Base-by-base conservation (phyloP, 2,797 vertebrate genomes). In the Urophycis tenuis region DNA sequence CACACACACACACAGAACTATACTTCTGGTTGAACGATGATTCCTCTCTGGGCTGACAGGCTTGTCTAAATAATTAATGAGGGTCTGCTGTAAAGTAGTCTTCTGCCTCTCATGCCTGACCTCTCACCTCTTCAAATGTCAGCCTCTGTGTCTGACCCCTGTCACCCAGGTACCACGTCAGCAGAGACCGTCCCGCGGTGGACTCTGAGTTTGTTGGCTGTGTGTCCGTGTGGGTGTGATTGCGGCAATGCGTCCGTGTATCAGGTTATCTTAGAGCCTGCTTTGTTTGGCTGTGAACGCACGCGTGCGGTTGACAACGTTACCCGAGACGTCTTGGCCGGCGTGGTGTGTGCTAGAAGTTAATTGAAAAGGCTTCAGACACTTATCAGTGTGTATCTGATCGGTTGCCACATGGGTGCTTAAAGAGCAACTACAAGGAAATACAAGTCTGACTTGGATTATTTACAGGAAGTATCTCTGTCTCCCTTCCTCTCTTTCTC, bases 1-100 rank as follows among this genome's bases (percentile, higher is more conserved):
- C 39, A 12, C 39, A 12, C 39, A 12, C 39, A 12, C 39, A 41
- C 83, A 77, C 75, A 80, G 81, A 78, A 35, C 82, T 81, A 75
- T 45, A 73, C 74, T 75, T 83, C 80, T 71, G 75, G 81, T 45
- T 87, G 85, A 91, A 74, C 86, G 87, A 88, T 89, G 89, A 67
- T 85, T 85, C 83, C 53, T 72, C 70, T 83, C 78, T 80, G 72
- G 31, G 34, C 81, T 90, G 89, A 88, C 89, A 89, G 88, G 76
- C 69, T 30, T 0, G 49, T 77, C 75, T 93, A 84, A 93, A 92
- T 92, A 90, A 92, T 93, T 78, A 89, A 92, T 92, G 82, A 89
- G 82, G 81, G 78, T 79, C 77, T 81, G 74, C 80, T 45, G 85
- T 79, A 84, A 82, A 85, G 86, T 73, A 82, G 85, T 79, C 81